phyloP scores from a whole-genome alignment of 2,797 vertebrate genomes.

The Tamandua tetradactyla region DNA sequence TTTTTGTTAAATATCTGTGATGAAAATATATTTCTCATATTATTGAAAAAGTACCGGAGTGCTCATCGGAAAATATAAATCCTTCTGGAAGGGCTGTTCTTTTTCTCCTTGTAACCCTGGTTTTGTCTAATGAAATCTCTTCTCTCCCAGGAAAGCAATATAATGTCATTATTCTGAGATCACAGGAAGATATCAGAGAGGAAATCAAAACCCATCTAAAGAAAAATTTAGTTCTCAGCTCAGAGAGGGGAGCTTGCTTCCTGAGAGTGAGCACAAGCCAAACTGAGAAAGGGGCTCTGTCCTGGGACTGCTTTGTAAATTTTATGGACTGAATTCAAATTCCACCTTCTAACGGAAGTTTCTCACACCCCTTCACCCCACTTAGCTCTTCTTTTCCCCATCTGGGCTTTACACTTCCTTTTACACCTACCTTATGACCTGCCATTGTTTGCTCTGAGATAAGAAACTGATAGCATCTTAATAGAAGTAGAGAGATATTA shows the following conservation, averaged over 20 bases:
- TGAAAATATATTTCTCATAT: not conserved
- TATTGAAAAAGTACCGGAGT: not conserved
- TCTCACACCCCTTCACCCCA: too few relatives aligned
- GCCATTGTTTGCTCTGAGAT: not conserved
- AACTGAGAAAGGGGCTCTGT: too few relatives aligned
- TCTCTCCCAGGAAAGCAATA: not conserved
- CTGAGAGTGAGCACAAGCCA: not conserved
- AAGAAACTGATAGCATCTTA: not conserved
- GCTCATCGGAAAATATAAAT: not conserved
- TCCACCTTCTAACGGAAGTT: too few relatives aligned
- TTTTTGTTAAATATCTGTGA: conserved; percentile 16
- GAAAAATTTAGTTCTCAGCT: not conserved
- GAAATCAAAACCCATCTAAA: not conserved
- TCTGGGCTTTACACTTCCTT: too few relatives aligned
- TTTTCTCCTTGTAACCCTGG: not conserved
- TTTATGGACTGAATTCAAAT: too few relatives aligned
- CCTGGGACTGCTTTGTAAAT: too few relatives aligned
- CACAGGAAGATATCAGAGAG: not conserved
- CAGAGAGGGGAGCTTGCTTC: not conserved
- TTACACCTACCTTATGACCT: too few relatives aligned
- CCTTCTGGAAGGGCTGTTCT: not conserved
- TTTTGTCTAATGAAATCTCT: not conserved
- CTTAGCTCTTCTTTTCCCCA: too few relatives aligned
- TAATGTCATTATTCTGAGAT: not conserved
- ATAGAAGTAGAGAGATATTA: not conserved